Percentiles rank a stretch among this genome's conserved stretches.
These are phyloP conservation scores for Potorous gilbertii DNA, from an alignment of 2,797 vertebrate genomes.

Conservation along the genomic window DNA sequence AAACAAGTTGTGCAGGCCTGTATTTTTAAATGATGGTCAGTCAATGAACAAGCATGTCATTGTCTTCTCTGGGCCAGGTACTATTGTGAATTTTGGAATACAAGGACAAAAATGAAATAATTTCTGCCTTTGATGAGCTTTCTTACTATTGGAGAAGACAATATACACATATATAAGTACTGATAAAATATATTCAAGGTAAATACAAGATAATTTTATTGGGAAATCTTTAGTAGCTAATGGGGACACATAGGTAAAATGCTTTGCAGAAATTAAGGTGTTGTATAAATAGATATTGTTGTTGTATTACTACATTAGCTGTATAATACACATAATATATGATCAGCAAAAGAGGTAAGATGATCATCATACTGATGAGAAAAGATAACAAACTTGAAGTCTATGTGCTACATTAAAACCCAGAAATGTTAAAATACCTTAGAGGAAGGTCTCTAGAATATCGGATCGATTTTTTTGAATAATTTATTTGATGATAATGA, in stretches of 20 bases:
- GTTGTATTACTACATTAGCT: not conserved
- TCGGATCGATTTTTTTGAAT: not conserved
- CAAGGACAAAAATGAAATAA: not conserved
- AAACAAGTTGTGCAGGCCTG: no score
- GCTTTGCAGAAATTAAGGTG: not conserved
- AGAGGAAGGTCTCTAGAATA: not conserved
- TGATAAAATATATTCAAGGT: not conserved
- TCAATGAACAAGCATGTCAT: not conserved
- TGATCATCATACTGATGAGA: not conserved
- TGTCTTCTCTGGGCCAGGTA: not conserved
- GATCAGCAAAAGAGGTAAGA: not conserved
- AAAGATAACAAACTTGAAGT: not conserved
- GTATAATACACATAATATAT: not conserved
- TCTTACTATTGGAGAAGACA: not conserved
- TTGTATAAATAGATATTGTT: not conserved
- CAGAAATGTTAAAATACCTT: not conserved
- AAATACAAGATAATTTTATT: not conserved
- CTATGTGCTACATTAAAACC: not conserved
- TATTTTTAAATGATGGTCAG: no score
- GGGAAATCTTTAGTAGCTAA: not conserved
- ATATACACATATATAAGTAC: not conserved
- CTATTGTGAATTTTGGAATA: not conserved
- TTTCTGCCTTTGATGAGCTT: not conserved
- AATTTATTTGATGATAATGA: not conserved
- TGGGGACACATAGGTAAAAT: no score